These are phyloP conservation scores for Pseudopodoces humilis DNA, from an alignment of 2,113 vertebrate genomes.

Conservation along the genomic window DNA sequence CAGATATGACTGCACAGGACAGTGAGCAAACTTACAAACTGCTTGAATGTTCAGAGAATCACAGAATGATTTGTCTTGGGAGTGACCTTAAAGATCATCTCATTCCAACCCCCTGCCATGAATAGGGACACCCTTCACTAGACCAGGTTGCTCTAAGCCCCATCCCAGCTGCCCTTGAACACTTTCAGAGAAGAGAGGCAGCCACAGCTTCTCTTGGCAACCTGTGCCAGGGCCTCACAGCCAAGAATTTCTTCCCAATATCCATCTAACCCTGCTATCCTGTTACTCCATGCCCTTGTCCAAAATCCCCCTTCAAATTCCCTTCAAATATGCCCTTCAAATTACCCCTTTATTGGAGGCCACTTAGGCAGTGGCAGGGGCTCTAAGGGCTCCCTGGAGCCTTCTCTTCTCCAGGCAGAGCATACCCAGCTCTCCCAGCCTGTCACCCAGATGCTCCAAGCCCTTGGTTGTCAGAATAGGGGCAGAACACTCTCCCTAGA, in stretches of 20 bases:
- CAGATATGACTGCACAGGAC: neutral
- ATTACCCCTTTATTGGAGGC: neutral
- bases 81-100: neutral
- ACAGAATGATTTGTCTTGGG: neutral
- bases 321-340: neutral
- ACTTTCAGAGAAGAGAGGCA: neutral
- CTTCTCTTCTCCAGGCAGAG: neutral
- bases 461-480: too few species aligned
- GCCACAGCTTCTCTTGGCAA: neutral
- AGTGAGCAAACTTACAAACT: neutral
- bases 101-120: neutral
- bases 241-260: neutral
- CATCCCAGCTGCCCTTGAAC: neutral
- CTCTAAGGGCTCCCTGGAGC: neutral
- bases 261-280: neutral
- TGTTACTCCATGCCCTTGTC: neutral
- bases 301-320: neutral
- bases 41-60: neutral
- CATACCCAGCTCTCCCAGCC: neutral
- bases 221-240: neutral
- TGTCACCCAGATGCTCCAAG: too few species aligned
- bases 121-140: neutral
- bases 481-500: neutral
- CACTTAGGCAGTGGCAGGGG: neutral
- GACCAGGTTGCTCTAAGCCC: neutral